A percentile compares a stretch with the other conserved stretches of the same genome.
Conservation (phyloP, 2,888 invertebrate genomes). For the Dyspetes luteomarginatus region DNA sequence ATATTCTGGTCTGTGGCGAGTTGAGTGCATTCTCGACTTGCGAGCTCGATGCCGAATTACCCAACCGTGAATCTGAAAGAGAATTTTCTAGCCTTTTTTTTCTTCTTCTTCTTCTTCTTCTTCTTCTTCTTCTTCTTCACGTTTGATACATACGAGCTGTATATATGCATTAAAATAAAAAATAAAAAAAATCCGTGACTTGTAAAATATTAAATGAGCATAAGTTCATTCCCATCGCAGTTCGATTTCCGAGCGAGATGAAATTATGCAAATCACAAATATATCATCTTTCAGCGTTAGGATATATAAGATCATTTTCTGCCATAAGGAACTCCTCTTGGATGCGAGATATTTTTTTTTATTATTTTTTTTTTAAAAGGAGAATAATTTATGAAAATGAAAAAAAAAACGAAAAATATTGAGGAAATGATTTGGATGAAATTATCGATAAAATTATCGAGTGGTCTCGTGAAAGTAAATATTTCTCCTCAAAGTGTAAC, state of each 20-base stretch:
- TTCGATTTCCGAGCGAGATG: neutral
- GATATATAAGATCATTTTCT: too few relatives aligned
- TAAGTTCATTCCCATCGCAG: neutral
- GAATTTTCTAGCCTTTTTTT: constrained; percentile 69
- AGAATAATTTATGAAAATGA: neutral
- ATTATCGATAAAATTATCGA: neutral
- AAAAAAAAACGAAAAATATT: neutral
- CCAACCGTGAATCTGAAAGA: constrained; percentile 71
- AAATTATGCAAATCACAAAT: neutral
- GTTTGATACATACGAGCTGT: neutral
- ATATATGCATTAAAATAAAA: neutral
- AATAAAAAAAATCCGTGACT: neutral
- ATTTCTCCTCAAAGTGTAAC: constrained; percentile 25
- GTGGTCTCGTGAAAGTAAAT: constrained; percentile 55
- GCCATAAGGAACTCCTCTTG: constrained; percentile 21
- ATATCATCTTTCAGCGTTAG: neutral
- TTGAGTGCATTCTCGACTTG: neutral
- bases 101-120: constrained; percentile 23
- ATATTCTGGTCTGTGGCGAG: constrained; percentile 22
- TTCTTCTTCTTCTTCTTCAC: neutral
- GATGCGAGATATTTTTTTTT: constrained; percentile 9
- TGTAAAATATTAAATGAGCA: neutral
- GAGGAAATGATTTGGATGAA: constrained; percentile 39
- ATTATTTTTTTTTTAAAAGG: too few relatives aligned
- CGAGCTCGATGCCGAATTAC: constrained; percentile 53